Percentiles rank a stretch among this genome's conserved stretches.
phyloP scores from a whole-genome alignment of 2,888 invertebrate genomes.

The Caenorhabditis panamensis region DNA sequence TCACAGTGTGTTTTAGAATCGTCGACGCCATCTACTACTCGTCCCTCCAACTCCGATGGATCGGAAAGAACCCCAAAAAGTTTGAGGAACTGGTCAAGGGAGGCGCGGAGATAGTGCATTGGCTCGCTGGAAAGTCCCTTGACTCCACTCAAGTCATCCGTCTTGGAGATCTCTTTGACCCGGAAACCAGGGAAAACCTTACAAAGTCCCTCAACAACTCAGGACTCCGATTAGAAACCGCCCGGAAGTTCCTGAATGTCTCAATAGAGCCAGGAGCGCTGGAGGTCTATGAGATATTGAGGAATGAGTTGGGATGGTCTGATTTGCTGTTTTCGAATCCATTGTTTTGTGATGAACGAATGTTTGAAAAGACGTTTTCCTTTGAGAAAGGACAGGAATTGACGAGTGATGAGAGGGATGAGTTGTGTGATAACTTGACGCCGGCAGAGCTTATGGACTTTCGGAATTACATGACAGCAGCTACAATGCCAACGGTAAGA shows the following conservation, averaged over 20 bases:
- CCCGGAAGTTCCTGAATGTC: conserved; percentile 26
- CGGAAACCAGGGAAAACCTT: conserved; percentile 21
- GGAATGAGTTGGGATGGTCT: conserved; percentile 15
- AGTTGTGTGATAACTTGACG: conserved; percentile 46
- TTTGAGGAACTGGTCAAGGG: conserved; percentile 60
- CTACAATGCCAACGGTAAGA: conserved; percentile 42
- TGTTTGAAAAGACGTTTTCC: conserved; percentile 48
- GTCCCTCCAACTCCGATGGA: conserved; percentile 63
- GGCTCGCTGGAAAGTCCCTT: conserved; percentile 51
- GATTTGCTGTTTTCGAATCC: conserved; percentile 48
- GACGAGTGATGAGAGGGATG: conserved; percentile 28
- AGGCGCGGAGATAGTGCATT: conserved; percentile 63
- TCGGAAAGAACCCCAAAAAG: conserved; percentile 68
- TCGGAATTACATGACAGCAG: conserved; percentile 14
- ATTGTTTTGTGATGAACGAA: conserved; percentile 51
- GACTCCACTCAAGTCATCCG: conserved; percentile 25
- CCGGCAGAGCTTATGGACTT: conserved; percentile 32
- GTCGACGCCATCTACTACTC: conserved; percentile 69
- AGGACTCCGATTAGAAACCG: conserved; percentile 29
- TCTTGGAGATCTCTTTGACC: conserved; percentile 43
- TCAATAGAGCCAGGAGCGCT: conserved; percentile 39
- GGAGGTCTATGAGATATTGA: conserved; percentile 24
- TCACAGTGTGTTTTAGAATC: conserved; percentile 67
- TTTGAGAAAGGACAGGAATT: conserved; percentile 33
- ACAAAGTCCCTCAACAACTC: conserved; percentile 22